Conservation (phyloP, 2,888 invertebrate genomes). For the Cephus nigrinus region DNA sequence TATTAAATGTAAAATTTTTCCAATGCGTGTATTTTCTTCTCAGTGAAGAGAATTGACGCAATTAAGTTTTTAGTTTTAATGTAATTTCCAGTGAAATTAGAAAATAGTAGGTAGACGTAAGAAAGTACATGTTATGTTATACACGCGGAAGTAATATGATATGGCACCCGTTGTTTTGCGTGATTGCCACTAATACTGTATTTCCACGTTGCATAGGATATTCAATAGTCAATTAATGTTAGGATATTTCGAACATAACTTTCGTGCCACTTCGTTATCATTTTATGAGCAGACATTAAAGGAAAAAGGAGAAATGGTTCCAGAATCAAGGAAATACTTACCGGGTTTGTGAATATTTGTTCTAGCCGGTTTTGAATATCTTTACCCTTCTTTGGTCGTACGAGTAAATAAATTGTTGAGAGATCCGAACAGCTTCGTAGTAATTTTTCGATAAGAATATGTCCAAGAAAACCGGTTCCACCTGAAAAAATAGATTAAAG, state of each 20-base stretch:
- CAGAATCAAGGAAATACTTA: slow-evolving; percentile 55
- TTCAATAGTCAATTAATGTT: no score
- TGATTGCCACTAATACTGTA: no score
- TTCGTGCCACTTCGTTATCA: neutral
- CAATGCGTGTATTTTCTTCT: neutral
- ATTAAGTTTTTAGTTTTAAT: neutral
- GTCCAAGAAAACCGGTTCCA: slow-evolving; percentile 68
- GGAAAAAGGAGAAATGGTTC: neutral
- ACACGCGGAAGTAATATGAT: neutral
- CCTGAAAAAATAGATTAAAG: slow-evolving; percentile 47
- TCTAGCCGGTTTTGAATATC: slow-evolving; percentile 68
- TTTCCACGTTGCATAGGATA: no score
- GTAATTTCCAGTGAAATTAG: neutral
- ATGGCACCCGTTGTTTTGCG: neutral
- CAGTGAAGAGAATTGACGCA: neutral
- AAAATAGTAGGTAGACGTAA: neutral
- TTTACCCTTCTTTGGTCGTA: slow-evolving; percentile 71
- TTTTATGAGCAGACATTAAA: neutral
- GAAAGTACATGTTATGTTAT: neutral
- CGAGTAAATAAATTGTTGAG: slow-evolving; percentile 69
- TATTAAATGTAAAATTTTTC: neutral
- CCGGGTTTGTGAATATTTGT: slow-evolving; percentile 73
- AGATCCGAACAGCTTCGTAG: slow-evolving; percentile 71
- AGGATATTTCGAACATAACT: no score
- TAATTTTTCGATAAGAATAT: slow-evolving; percentile 72